Conservation (phyloP, 2,797 vertebrate genomes). For the Brachymystax lenok region DNA sequence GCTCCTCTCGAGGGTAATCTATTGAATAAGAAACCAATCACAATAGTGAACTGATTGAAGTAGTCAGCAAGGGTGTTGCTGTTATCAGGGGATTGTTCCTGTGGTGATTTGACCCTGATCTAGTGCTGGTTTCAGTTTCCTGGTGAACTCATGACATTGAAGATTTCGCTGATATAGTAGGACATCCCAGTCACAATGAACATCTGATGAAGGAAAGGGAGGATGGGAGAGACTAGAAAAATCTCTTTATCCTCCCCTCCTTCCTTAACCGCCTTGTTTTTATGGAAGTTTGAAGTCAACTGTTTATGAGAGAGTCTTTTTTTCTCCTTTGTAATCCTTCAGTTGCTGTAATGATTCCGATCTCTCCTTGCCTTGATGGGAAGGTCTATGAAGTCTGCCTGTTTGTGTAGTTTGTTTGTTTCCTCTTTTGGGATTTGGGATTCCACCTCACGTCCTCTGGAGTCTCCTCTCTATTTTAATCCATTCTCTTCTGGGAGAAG, state of each 20-base stretch:
- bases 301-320: conserved; percentile 24
- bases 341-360: conserved; percentile 41
- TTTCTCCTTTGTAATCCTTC: conserved; percentile 29
- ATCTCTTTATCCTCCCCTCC: conserved; percentile 15
- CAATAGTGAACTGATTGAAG: neutral
- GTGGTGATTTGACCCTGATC: neutral
- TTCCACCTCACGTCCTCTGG: conserved; percentile 34
- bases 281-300: conserved; percentile 30
- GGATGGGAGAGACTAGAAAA: conserved; percentile 20
- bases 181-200: neutral
- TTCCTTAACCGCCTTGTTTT: conserved; percentile 27
- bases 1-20: conserved; percentile 21
- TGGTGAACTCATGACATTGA: neutral
- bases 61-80: too few species aligned
- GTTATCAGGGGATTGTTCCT: neutral
- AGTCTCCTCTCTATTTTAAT: conserved; percentile 50
- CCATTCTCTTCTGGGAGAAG: conserved; percentile 39
- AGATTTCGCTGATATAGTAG: neutral
- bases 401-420: conserved; percentile 37
- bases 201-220: conserved; percentile 20
- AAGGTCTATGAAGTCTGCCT: conserved; percentile 11
- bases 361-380: conserved; percentile 36
- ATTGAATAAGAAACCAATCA: conserved; percentile 18
- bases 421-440: conserved; percentile 20
- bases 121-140: neutral